Evolutionary conservation across 2,888 invertebrate genomes (phyloP).

Genomic region (Drosophila testacea): DNA sequence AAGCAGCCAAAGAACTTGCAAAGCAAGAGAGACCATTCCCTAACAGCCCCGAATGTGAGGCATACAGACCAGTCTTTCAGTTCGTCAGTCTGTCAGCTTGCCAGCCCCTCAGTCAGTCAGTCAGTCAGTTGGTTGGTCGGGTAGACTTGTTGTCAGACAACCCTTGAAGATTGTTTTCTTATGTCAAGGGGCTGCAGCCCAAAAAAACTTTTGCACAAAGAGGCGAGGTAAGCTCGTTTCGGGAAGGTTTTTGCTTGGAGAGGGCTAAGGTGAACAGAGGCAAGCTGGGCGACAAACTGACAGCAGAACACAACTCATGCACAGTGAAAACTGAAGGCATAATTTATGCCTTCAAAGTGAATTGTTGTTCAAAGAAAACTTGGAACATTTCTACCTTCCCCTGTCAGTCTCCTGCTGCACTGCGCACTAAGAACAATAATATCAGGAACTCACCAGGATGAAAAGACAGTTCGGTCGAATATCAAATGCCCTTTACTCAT

Average conservation of each 20-base stretch:
- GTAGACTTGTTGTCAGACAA: slow-evolving; percentile 68
- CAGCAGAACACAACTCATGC: slow-evolving; percentile 63
- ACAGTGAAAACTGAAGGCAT: slow-evolving; percentile 78
- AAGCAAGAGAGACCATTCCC: slow-evolving; percentile 7
- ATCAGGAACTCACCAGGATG: slow-evolving; percentile 50
- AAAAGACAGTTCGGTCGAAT: slow-evolving; percentile 59
- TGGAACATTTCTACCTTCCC: slow-evolving; percentile 56
- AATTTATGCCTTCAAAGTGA: slow-evolving; percentile 81
- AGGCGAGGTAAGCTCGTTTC: slow-evolving; percentile 65
- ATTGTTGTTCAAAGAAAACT: slow-evolving; percentile 72
- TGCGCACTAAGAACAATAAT: slow-evolving; percentile 67
- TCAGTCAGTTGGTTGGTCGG: slow-evolving; percentile 24
- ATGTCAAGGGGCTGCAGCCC: slow-evolving; percentile 63
- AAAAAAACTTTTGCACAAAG: slow-evolving; percentile 69
- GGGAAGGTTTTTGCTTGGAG: background rate
- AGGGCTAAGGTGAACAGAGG: slow-evolving; percentile 9
- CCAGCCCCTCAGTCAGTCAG: slow-evolving; percentile 33
- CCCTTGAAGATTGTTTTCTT: slow-evolving; percentile 80
- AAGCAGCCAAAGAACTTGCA: slow-evolving; percentile 39
- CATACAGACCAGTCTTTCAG: slow-evolving; percentile 27
- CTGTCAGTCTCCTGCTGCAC: slow-evolving; percentile 42
- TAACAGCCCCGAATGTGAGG: slow-evolving; percentile 32
- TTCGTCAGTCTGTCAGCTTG: slow-evolving; percentile 27
- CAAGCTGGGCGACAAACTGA: slow-evolving; percentile 63
- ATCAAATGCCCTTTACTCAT: slow-evolving; percentile 49